Evolutionary conservation across 2,113 vertebrate genomes (phyloP).

Genomic region (Quiscalus mexicanus): DNA sequence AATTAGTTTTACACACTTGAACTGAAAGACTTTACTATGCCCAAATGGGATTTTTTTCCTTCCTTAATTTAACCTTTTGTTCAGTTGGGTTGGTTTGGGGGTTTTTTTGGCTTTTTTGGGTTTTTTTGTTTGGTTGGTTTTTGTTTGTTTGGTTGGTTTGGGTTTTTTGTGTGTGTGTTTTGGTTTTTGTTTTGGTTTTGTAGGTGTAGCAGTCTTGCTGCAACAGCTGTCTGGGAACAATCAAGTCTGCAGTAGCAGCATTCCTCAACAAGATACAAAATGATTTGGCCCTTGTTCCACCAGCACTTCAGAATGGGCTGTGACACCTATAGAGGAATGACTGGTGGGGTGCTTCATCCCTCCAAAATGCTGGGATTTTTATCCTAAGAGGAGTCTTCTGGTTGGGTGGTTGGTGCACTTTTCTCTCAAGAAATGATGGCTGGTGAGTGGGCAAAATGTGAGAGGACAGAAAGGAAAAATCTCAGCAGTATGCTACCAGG

Average conservation of each 20-base stretch:
- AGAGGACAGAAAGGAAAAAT: neutral
- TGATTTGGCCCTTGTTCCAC: neutral
- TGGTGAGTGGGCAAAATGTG: neutral
- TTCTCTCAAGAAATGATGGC: neutral
- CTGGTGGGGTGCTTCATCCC: neutral
- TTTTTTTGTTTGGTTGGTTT: neutral
- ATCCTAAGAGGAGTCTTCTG: neutral
- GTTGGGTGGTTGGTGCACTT: neutral
- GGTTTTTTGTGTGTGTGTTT: neutral
- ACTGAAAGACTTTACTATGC: neutral
- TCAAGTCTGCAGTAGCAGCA: neutral
- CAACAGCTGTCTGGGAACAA: fast-evolving
- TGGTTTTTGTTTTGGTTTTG: fast-evolving
- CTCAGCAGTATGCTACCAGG: neutral
- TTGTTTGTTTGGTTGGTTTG: too few species aligned
- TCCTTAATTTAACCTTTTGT: neutral
- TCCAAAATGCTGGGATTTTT: slow-evolving; percentile 7
- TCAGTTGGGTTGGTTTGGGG: neutral
- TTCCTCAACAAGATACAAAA: neutral
- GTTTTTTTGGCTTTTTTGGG: neutral
- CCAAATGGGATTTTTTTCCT: fast-evolving
- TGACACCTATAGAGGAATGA: slow-evolving; percentile 2
- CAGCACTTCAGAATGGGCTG: neutral
- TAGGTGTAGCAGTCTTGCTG: neutral
- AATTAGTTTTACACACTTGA: neutral